Percentiles rank a stretch among this genome's conserved stretches.
Evolutionary conservation across 2,888 invertebrate species (phyloP).

Genomic region (Temnothorax ravouxi): DNA sequence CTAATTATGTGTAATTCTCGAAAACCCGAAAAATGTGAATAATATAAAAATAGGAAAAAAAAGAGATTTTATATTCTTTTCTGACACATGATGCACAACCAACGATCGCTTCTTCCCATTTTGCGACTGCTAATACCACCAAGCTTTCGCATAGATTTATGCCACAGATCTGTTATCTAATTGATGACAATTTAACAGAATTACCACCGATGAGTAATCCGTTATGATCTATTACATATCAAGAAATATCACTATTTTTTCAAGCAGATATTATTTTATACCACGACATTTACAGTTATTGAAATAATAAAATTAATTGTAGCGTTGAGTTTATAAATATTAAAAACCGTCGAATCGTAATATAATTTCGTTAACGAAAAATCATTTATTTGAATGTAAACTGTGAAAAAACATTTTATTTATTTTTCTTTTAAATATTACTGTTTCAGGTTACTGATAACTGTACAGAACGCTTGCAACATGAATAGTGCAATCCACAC

Average conservation of each 20-base stretch:
- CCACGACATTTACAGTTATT: neutral
- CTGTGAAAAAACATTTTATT: neutral
- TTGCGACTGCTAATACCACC: neutral
- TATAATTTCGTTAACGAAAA: neutral
- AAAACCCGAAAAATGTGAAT: neutral
- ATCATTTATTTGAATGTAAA: neutral
- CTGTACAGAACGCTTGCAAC: neutral
- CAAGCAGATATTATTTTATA: neutral
- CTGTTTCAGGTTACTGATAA: neutral
- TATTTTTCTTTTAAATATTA: neutral
- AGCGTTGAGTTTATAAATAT: neutral
- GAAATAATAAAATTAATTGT: neutral
- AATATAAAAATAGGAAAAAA: neutral
- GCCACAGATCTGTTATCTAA: neutral
- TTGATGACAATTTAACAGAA: neutral
- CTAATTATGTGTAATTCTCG: neutral
- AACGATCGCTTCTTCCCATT: conserved; percentile 11
- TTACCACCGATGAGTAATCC: neutral
- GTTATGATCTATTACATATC: neutral
- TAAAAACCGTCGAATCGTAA: conserved; percentile 9
- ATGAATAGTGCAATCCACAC: conserved; percentile 7
- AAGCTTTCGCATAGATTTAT: neutral
- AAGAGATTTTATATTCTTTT: neutral
- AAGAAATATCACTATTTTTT: neutral
- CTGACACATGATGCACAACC: neutral